These are phyloP conservation scores for Acrocephalus kingi DNA, from an alignment of 2,113 vertebrate genomes.

Conservation along the genomic window DNA sequence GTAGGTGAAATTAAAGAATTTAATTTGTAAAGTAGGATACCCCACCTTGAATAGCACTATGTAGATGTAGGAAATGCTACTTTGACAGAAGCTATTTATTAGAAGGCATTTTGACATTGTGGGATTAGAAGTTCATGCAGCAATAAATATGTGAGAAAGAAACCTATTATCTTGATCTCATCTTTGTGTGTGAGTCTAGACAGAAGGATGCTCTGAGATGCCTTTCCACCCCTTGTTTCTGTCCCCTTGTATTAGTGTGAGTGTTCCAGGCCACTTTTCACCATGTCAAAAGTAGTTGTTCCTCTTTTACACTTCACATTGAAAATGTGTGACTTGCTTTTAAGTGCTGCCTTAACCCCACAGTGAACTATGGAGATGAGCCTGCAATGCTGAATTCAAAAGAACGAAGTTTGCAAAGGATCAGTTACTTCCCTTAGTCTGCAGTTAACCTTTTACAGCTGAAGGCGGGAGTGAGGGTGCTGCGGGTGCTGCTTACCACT, in stretches of 20 bases:
- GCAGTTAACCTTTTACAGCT: background rate
- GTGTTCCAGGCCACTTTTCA: background rate
- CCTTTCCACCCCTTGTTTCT: background rate
- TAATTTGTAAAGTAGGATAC: background rate
- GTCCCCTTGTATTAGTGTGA: background rate
- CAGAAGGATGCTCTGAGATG: background rate
- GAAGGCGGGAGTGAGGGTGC: background rate
- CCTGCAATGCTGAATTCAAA: background rate
- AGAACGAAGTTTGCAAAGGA: background rate
- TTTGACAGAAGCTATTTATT: background rate
- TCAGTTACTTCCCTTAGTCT: background rate
- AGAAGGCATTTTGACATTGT: background rate
- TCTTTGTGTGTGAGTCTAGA: background rate
- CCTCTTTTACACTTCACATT: background rate
- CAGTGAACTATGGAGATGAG: background rate
- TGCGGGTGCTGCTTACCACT: background rate
- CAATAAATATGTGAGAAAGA: background rate
- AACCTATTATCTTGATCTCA: background rate
- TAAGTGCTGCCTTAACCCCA: background rate
- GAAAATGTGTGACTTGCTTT: background rate
- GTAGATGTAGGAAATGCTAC: background rate
- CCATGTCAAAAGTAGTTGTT: background rate
- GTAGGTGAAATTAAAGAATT: background rate
- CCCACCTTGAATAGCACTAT: background rate
- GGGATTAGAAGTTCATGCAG: background rate